Evolutionary conservation across 1,140 invertebrate genomes (phyloP).

Genomic region (Mycetomoellerius zeteki): DNA sequence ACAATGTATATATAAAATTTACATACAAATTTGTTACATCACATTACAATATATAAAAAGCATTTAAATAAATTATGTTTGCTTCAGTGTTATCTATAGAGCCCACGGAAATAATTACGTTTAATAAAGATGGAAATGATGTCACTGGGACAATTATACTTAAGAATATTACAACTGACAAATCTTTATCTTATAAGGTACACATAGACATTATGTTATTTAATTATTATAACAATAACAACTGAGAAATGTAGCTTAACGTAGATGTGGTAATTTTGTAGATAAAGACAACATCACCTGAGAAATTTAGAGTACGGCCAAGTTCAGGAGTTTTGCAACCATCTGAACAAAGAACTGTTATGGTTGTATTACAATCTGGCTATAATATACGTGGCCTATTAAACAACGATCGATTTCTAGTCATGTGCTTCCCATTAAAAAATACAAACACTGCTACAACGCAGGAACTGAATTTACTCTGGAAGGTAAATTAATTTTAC

Average conservation of each 20-base stretch:
- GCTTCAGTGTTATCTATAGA: constrained; percentile 86
- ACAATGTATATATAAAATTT: constrained; percentile 76
- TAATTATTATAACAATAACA: constrained; percentile 22
- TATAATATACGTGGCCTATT: constrained; percentile 87
- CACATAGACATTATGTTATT: constrained; percentile 49
- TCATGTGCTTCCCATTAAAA: constrained; percentile 89
- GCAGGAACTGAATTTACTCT: constrained; percentile 88
- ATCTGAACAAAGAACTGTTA: constrained; percentile 85
- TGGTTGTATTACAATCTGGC: constrained; percentile 87
- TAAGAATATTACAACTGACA: constrained; percentile 89
- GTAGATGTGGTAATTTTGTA: constrained; percentile 80
- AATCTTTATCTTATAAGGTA: constrained; percentile 92
- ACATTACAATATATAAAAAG: constrained; percentile 8
- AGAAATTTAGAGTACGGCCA: constrained; percentile 96
- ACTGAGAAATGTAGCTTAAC: neutral
- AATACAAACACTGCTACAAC: constrained; percentile 81
- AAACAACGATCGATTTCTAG: constrained; percentile 90
- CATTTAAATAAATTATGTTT: constrained; percentile 54
- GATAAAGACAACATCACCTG: constrained; percentile 93
- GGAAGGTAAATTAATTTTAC: constrained; percentile 88
- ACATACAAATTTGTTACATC: constrained; percentile 54
- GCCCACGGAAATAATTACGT: constrained; percentile 88
- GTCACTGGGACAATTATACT: constrained; percentile 89
- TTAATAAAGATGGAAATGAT: constrained; percentile 90
- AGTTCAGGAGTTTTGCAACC: constrained; percentile 92